Conservation (phyloP, 2,888 invertebrate species). For the Ectemnius lituratus region DNA sequence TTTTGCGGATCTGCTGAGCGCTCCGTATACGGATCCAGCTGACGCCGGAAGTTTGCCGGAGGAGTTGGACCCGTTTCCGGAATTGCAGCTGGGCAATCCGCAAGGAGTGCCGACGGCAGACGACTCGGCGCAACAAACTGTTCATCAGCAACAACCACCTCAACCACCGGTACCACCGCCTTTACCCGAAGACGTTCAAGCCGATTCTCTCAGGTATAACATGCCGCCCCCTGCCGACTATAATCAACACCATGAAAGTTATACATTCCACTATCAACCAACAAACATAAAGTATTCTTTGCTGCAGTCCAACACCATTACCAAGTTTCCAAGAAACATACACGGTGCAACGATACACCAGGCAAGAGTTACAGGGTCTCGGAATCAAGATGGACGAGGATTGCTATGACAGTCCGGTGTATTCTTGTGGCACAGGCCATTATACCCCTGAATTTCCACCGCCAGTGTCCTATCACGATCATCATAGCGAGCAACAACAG, state of each 20-base stretch:
- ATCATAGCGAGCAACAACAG: slow-evolving; percentile 76
- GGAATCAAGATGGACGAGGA: slow-evolving; percentile 93
- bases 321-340: slow-evolving; percentile 95
- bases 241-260: neutral
- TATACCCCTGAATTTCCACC: slow-evolving; percentile 68
- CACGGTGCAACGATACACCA: slow-evolving; percentile 85
- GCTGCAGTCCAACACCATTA: slow-evolving; percentile 81
- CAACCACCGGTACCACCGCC: slow-evolving; percentile 63
- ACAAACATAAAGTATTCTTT: slow-evolving; percentile 20
- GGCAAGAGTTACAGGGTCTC: slow-evolving; percentile 82
- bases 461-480: slow-evolving; percentile 69
- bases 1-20: slow-evolving; percentile 88
- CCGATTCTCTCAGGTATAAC: slow-evolving; percentile 72
- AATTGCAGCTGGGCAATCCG: slow-evolving; percentile 79
- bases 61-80: slow-evolving; percentile 87
- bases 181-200: slow-evolving; percentile 70
- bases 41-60: slow-evolving; percentile 84
- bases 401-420: slow-evolving; percentile 82
- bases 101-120: slow-evolving; percentile 67
- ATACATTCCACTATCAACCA: neutral
- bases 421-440: slow-evolving; percentile 65
- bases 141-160: slow-evolving; percentile 67
- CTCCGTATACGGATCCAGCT: slow-evolving; percentile 84
- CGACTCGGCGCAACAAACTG: slow-evolving; percentile 71
- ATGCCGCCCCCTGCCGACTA: neutral